Base-by-base conservation (phyloP, 2,888 invertebrate species). In the Panopea generosa region DNA sequence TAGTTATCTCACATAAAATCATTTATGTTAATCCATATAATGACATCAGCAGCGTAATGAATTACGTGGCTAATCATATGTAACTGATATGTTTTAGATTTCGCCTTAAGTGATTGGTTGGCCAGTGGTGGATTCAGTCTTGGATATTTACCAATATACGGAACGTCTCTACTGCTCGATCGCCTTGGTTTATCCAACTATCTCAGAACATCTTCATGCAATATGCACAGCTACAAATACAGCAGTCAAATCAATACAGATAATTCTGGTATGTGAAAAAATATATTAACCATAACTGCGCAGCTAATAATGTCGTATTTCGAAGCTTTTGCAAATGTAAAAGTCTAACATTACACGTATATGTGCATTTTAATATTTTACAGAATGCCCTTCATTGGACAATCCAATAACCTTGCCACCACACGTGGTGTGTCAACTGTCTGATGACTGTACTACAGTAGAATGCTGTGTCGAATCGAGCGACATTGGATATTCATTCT, bases 41-140 rank as follows among this genome's bases (percentile, higher is more conserved):
- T n/a, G n/a, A n/a, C n/a, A n/a, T n/a, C n/a, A n/a, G n/a, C n/a
- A n/a, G n/a, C n/a, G n/a, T n/a, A n/a, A n/a, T n/a, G n/a, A n/a
- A n/a, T n/a, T n/a, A n/a, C n/a, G n/a, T n/a, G n/a, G n/a, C n/a
- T n/a, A n/a, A n/a, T n/a, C n/a, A n/a, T n/a, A n/a, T n/a, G n/a
- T n/a, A n/a, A n/a, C n/a, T n/a, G n/a, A n/a, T n/a, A n/a, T n/a
- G n/a, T n/a, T n/a, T n/a, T n/a, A n/a, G n/a, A 66, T 43, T 77
- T 82, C 52, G 66, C 65, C 11, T 52, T 75, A 20, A 50, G 67
- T 2, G 40, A 60, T 11, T 82, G 77, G 77, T 59, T 69, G 9
- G 55, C 53, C 18, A 67, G 66, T 6, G 49, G 62, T n/a, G 61
- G 65, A 7, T 50, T 61, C 14, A 45, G 52, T 14, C 50, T 67